These are phyloP conservation scores for Piprites chloris DNA, from an alignment of 2,113 vertebrate species.

Conservation along the genomic window DNA sequence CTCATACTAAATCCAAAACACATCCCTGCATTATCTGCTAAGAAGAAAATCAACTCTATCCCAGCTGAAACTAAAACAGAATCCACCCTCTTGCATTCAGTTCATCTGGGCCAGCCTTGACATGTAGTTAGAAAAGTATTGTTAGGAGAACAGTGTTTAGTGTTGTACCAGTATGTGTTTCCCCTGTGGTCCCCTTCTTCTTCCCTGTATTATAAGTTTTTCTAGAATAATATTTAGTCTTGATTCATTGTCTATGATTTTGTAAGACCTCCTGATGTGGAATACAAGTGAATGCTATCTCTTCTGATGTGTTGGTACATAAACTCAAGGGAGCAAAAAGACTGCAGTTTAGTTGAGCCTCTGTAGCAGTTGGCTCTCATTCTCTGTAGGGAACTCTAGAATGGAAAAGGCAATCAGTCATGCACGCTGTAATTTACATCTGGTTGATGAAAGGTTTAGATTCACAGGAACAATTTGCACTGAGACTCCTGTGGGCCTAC, in stretches of 20 bases:
- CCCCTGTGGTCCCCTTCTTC: not conserved
- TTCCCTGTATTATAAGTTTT: not conserved
- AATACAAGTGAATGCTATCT: constrained; percentile 7
- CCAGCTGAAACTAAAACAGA: not conserved
- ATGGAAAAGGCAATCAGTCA: constrained; percentile 71
- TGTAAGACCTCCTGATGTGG: not conserved
- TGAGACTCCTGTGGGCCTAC: constrained; percentile 67
- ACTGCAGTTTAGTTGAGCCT: constrained; percentile 53
- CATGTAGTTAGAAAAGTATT: not conserved
- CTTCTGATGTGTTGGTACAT: constrained; percentile 13
- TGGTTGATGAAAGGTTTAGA: constrained; percentile 79
- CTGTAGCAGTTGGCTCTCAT: constrained; percentile 55
- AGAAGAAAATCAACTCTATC: not conserved
- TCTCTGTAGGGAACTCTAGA: constrained; percentile 66
- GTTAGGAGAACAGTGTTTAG: not conserved
- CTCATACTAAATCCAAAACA: not conserved
- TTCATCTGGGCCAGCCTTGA: not conserved
- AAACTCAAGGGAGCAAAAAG: constrained; percentile 18
- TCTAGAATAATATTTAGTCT: not conserved
- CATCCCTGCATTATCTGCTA: not conserved
- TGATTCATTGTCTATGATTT: constrained; percentile 1
- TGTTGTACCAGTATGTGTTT: not conserved
- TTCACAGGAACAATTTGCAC: constrained; percentile 76
- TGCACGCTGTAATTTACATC: constrained; percentile 76
- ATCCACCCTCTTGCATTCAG: not conserved